Percentiles rank a stretch among this genome's conserved stretches.
phyloP scores from a whole-genome alignment of 2,113 vertebrate species.

The Mellivora capensis region DNA sequence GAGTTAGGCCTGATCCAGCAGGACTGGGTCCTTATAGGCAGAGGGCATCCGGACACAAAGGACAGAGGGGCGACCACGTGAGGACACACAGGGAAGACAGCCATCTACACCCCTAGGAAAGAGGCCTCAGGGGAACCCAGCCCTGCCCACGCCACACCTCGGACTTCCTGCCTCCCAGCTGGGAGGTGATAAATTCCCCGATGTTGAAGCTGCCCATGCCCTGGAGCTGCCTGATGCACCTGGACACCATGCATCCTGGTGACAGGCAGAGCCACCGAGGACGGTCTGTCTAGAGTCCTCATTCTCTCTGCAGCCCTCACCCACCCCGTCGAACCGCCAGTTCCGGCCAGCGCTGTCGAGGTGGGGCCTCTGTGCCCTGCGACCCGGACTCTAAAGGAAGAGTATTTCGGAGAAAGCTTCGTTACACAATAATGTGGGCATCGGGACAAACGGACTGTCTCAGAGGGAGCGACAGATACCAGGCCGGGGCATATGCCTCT shows the following conservation, averaged over 20 bases:
- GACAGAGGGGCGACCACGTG: neutral
- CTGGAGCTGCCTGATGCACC: neutral
- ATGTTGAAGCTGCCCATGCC: neutral
- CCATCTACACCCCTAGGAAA: neutral
- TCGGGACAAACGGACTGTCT: neutral
- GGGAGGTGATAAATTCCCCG: neutral
- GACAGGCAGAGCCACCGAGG: neutral
- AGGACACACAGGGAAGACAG: neutral
- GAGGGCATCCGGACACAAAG: neutral
- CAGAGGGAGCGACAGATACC: accelerated
- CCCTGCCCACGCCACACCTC: neutral
- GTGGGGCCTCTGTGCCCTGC: neutral
- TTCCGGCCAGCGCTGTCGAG: neutral
- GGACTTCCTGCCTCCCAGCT: neutral
- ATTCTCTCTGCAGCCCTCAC: neutral
- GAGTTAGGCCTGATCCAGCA: too few species aligned
- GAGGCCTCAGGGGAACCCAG: neutral
- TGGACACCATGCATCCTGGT: neutral
- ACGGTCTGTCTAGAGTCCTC: neutral
- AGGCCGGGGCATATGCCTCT: accelerated
- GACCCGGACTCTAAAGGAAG: accelerated
- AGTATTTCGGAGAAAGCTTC: neutral
- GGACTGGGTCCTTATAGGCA: neutral
- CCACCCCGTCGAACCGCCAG: accelerated
- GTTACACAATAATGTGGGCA: too few species aligned